A percentile compares a stretch with the other conserved stretches of the same genome.
These are phyloP conservation scores for Herminia tarsipennalis DNA, from an alignment of 2,888 invertebrate species.

Conservation along the genomic window DNA sequence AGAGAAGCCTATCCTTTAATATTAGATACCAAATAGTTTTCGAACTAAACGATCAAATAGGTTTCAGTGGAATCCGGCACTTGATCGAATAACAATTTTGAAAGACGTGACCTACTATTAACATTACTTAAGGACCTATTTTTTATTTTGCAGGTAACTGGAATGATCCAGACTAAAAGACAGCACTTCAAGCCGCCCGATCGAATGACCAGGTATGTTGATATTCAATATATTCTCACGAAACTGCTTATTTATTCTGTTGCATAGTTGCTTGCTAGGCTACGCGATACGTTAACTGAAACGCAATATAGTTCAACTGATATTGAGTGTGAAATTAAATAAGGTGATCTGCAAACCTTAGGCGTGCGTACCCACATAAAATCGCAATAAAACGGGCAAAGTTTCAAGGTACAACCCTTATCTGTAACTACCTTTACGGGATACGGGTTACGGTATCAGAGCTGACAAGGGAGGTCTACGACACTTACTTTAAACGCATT, in stretches of 20 bases:
- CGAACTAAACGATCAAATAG: too few relatives aligned
- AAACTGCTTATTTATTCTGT: conserved; percentile 14
- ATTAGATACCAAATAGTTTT: too few relatives aligned
- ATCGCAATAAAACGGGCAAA: conserved; percentile 28
- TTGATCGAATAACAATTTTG: too few relatives aligned
- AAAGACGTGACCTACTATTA: too few relatives aligned
- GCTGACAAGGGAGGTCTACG: conserved; percentile 15
- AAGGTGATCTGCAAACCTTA: conserved; percentile 15
- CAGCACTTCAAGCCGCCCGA: conserved; percentile 71
- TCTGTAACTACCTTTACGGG: conserved; percentile 27
- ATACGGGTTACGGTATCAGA: conserved; percentile 33
- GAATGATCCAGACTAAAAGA: conserved; percentile 72
- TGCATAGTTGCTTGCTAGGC: neutral
- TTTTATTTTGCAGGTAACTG: conserved; percentile 73
- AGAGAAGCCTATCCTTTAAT: too few relatives aligned
- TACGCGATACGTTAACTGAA: conserved; percentile 24
- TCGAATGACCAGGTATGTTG: conserved; percentile 73
- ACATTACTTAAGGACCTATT: neutral
- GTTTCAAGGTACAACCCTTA: conserved; percentile 33
- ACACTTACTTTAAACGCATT: conserved; percentile 41
- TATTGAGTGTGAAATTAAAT: conserved; percentile 25
- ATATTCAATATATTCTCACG: conserved; percentile 25
- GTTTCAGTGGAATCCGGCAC: too few relatives aligned
- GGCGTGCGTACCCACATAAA: conserved; percentile 19
- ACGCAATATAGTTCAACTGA: conserved; percentile 24